Percentiles rank a stretch among this genome's conserved stretches.
phyloP scores from a whole-genome alignment of 2,797 vertebrate genomes.

The Presbytis comata region DNA sequence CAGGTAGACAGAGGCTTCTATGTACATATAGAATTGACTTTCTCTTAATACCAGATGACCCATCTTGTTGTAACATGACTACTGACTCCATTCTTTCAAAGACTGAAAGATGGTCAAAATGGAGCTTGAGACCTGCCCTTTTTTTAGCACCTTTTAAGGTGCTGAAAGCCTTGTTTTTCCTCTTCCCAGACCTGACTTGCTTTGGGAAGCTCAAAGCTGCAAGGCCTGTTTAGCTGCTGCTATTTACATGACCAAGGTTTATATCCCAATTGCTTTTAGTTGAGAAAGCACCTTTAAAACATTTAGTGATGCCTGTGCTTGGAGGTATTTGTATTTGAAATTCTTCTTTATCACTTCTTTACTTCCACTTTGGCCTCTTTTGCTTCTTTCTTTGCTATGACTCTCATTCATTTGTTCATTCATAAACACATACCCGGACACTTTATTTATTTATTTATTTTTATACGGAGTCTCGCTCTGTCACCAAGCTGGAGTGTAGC shows the following conservation, averaged over 20 bases:
- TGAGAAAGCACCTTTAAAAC: slow-evolving; percentile 31
- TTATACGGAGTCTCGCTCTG: too few relatives aligned
- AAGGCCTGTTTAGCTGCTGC: slow-evolving; percentile 12
- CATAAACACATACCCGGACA: not conserved
- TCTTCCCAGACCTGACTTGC: slow-evolving; percentile 5
- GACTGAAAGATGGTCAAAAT: not conserved
- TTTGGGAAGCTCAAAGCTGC: not conserved
- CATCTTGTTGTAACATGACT: not conserved
- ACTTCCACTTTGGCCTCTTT: not conserved
- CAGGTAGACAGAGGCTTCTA: not conserved
- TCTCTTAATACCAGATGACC: not conserved
- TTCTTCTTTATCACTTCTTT: not conserved
- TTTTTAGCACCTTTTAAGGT: slow-evolving; percentile 10
- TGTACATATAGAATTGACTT: not conserved
- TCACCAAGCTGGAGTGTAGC: too few relatives aligned
- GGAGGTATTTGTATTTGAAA: not conserved
- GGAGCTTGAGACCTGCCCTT: not conserved
- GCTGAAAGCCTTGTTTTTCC: not conserved
- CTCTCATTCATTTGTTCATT: not conserved
- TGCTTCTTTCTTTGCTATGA: not conserved
- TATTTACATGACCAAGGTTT: not conserved
- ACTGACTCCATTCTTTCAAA: not conserved
- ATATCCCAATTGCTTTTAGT: not conserved
- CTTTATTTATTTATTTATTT: not conserved
- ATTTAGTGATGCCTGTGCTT: not conserved